Evolutionary conservation across 2,113 vertebrate genomes (phyloP), one percentile per base, ranked within the genome.

Genomic region (Salvelinus alpinus): DNA sequence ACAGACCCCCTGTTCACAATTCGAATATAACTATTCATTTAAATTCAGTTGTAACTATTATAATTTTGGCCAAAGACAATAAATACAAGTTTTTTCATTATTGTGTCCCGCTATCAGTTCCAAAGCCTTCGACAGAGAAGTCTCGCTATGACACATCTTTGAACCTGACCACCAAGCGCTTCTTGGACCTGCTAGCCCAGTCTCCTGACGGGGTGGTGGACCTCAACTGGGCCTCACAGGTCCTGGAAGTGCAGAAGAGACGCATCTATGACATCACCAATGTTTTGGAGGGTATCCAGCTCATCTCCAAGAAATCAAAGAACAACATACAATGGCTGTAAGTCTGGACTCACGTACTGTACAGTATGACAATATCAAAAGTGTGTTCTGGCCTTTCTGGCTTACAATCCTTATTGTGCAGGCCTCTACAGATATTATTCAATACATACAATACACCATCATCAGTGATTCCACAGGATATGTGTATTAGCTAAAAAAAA

Each of bases 311-410:
- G 94, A 99, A 99, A 87, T 99, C 98, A 22, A 99, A 99, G 92
- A 99, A 99, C 90, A 94, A 99, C 90, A 99, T 99, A 83, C 98
- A 99, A 76, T 99, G 98, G 98, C 94, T 99, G 98, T 99, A 92
- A 70, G 98, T 96, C 59, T 22, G 20, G 7, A 22, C 6, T 62
- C 14, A 1, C 16, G 0, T 18, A 54, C 51, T 54, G 12, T 16
- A 14, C 51, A 54, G 51, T 14, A 54, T 54, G 38, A 18, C 38
- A 11, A 44, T 44, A 44, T 44, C 38, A 44, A 11, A 14, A 2
- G 1, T 27, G 9, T 44, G 38, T 44, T 44, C 8, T 44, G 38
- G 2, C 38, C 38, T 44, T 44, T 12, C 38, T 44, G 9, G 38
- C 9, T 44, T 44, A 44, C 2, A 44, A 44, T 44, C 38, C 38